Base-by-base conservation (phyloP, 2,888 invertebrate genomes). In the Anagyrus pseudococci region DNA sequence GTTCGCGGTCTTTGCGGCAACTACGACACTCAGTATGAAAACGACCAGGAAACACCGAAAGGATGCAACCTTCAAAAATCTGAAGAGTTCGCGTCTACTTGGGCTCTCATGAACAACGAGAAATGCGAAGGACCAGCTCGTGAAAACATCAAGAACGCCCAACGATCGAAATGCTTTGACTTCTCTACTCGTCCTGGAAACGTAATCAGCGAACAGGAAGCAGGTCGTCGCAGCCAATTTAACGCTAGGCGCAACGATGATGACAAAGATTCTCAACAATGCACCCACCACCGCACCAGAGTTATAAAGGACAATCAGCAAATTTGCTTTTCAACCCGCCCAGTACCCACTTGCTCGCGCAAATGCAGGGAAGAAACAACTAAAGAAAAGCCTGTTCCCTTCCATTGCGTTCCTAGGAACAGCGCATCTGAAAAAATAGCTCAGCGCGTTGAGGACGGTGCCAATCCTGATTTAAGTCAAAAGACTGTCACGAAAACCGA, bases 1-100 rank as follows among this genome's bases (percentile, higher is more conserved):
- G 81, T 86, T 29, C 83, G 85, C 62, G 91, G 91, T 64, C 82
- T 91, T 41, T 90, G 90, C 72, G 91, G 90, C 10, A 83, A 83
- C 69, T 87, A 85, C 83, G 85, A 84, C 67, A 85, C 86, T 13
- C 85, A 88, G 46, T 69, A 79, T n/a, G 76, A 80, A 46, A 85
- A 86, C 62, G 90, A 90, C 70, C 87, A 86, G 73, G 75, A 81
- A 15, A 84, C 85, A 2, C 88, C 90, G 0, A 72, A 82, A 59
- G 86, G 86, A 58, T 83, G 85, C 70, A 70, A 87, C 25, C 79
- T 87, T 2, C 82, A 83, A 67, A 79, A 83, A 22, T 79, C 85
- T 0, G 79, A 84, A 40, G 78, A 83, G 59, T 90, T 86, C 75
- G 83, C 82, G 47, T 85, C 86, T 2, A 83, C 85, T 6, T 90